Base-by-base conservation (phyloP, 2,113 vertebrate genomes). In the Gallinago paraguaiae region DNA sequence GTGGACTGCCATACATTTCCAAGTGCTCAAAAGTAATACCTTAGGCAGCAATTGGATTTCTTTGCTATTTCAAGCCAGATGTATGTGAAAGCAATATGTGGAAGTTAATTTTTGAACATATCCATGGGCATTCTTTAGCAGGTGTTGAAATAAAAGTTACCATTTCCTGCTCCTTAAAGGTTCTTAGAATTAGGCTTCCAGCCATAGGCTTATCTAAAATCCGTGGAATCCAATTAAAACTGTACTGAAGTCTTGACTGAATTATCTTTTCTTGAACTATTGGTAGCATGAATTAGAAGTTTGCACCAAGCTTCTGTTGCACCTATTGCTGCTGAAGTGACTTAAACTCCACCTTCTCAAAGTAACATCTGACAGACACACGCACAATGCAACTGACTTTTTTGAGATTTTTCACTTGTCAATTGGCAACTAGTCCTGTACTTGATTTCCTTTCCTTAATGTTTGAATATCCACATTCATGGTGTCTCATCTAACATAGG, bases 151-250 rank as follows among this genome's bases (percentile, higher is more conserved):
- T 82, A 93, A 78, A 97, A 93, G 93, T 89, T 91, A 80, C 41
- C 41, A 69, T 80, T 96, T 93, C 93, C 85, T 92, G 67, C 80
- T 97, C 70, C 87, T 95, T 93, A 96, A 89, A 68, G 50, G 39
- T 92, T 92, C 77, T 96, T 90, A 95, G 96, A 97, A 96, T 97
- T 97, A 97, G 83, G 94, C 70, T 97, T 97, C 97, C 96, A 97
- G 94, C 90, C 96, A 97, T 86, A 97, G 84, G 96, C 97, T 98
- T 98, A 98, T 97, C 97, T 97, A 98, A 97, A 98, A 98, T 97
- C 98, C 95, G 4, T 69, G 63, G 96, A 98, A 98, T 98, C 98
- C 97, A 98, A 98, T 99, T 99, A 98, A 98, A 98, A 94, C 97
- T 89, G 94, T 96, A 97, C 97, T 80, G 23, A 96, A 97, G 97